Percentiles rank a stretch among this genome's conserved stretches.
These are phyloP conservation scores for Oscarella lobularis DNA, from an alignment of 37 sponge, comb jelly and placozoan genomes.

Conservation along the genomic window DNA sequence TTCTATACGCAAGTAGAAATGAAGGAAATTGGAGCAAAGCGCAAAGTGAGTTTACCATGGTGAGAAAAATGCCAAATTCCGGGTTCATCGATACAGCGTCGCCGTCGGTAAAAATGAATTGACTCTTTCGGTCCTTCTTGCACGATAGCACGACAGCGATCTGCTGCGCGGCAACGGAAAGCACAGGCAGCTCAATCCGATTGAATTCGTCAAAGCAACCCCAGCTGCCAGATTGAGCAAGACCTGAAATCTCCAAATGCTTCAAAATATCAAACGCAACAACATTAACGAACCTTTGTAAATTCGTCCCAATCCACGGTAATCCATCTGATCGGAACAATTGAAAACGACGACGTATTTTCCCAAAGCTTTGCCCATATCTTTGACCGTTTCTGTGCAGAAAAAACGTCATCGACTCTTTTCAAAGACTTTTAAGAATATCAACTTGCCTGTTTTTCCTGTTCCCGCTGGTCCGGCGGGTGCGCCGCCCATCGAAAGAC, in stretches of 20 bases:
- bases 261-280: not conserved
- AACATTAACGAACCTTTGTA: conserved; percentile 40
- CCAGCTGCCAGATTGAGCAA: conserved; percentile 97
- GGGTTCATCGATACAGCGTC: conserved; percentile 89
- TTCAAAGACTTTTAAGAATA: conserved; percentile 1
- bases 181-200: conserved; percentile 90
- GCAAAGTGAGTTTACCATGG: conserved; percentile 79
- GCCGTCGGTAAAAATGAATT: conserved; percentile 94
- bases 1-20: conserved; percentile 37
- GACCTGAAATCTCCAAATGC: conserved; percentile 24
- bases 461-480: conserved; percentile 97
- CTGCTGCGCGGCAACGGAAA: conserved; percentile 98
- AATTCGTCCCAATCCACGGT: conserved; percentile 86
- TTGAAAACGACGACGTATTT: conserved; percentile 99
- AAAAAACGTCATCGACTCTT: conserved; percentile 2
- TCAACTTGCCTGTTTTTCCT: conserved; percentile 14
- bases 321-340: conserved; percentile 99
- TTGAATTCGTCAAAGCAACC: conserved; percentile 99
- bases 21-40: too few relatives aligned
- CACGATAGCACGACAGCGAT: conserved; percentile 84
- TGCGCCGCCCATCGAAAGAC: conserved; percentile 94
- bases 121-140: conserved; percentile 89
- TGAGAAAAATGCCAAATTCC: conserved; percentile 96
- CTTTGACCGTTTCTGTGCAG: conserved; percentile 81
- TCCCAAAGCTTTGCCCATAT: conserved; percentile 95